A percentile compares a stretch with the other conserved stretches of the same genome.
phyloP scores from a whole-genome alignment of 2,797 vertebrate genomes.

The Fistularia tabacaria region DNA sequence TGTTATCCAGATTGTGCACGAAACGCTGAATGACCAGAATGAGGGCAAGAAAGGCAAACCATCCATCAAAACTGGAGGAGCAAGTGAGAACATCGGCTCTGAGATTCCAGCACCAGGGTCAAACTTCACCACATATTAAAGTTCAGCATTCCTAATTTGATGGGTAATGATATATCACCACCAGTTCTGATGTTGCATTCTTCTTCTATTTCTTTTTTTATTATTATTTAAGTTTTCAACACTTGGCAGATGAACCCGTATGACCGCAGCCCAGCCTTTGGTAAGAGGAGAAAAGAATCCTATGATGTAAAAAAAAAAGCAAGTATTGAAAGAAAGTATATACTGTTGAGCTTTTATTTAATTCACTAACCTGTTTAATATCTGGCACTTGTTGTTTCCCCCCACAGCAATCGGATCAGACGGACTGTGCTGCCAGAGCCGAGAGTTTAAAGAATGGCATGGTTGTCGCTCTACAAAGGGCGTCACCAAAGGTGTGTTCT shows the following conservation, averaged over 20 bases:
- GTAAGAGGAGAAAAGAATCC: conserved; percentile 72
- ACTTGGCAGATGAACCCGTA: conserved; percentile 99
- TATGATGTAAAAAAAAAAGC: too few species aligned
- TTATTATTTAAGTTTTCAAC: conserved; percentile 90
- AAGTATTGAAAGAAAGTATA: too few species aligned
- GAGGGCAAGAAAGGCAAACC: conserved; percentile 93
- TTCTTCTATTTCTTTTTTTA: conserved; percentile 5
- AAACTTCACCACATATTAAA: background rate
- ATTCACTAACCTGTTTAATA: too few species aligned
- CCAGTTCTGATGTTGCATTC: background rate
- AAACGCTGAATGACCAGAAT: conserved; percentile 93
- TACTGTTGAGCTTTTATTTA: too few species aligned
- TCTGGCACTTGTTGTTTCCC: conserved; percentile 2
- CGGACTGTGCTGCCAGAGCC: conserved; percentile 93
- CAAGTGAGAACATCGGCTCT: conserved; percentile 67
- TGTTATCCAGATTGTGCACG: conserved; percentile 97
- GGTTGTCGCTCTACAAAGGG: conserved; percentile 92
- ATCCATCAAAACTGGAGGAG: conserved; percentile 87
- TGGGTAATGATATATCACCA: too few species aligned
- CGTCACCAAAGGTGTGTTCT: conserved; percentile 84
- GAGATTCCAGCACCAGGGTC: background rate
- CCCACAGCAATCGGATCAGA: conserved; percentile 89
- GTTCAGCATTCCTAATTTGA: too few species aligned
- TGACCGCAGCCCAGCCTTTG: conserved; percentile 92
- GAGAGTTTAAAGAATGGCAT: conserved; percentile 98